A percentile compares a stretch with the other conserved stretches of the same genome.
These are phyloP conservation scores for Cepaea nemoralis DNA, from an alignment of 1,140 invertebrate species.

Conservation along the genomic window DNA sequence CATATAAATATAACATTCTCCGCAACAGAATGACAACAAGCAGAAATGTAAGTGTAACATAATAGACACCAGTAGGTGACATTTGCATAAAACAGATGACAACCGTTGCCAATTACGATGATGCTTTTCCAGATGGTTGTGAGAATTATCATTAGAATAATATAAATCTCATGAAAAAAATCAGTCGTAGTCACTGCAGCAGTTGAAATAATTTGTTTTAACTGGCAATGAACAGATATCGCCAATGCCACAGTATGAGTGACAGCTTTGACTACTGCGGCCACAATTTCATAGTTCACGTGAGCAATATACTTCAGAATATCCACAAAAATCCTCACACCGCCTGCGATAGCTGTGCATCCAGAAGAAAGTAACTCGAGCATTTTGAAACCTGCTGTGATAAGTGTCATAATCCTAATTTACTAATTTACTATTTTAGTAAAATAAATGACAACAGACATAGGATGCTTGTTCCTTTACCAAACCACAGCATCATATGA, in stretches of 20 bases:
- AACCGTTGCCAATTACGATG: no score
- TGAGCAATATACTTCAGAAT: not conserved
- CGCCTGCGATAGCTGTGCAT: not conserved
- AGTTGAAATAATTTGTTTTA: not conserved
- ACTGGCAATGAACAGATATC: not conserved
- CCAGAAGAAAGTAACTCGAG: not conserved
- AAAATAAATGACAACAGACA: no score
- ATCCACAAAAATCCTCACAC: not conserved
- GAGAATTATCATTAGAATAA: not conserved
- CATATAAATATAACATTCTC: not conserved
- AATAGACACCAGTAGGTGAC: not conserved
- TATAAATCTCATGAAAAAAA: not conserved
- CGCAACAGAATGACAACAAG: not conserved
- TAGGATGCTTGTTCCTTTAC: no score
- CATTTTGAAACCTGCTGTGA: conserved; percentile 10
- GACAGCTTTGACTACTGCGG: not conserved
- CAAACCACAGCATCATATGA: no score
- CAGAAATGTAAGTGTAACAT: not conserved
- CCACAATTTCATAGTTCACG: conserved; percentile 33
- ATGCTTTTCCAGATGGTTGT: not conserved
- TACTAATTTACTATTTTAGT: no score
- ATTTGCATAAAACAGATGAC: not conserved
- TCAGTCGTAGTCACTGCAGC: not conserved
- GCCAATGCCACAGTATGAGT: not conserved
- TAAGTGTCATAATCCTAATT: no score